These are phyloP conservation scores for Danaus melanippus DNA, from an alignment of 1,140 invertebrate species.

Conservation along the genomic window DNA sequence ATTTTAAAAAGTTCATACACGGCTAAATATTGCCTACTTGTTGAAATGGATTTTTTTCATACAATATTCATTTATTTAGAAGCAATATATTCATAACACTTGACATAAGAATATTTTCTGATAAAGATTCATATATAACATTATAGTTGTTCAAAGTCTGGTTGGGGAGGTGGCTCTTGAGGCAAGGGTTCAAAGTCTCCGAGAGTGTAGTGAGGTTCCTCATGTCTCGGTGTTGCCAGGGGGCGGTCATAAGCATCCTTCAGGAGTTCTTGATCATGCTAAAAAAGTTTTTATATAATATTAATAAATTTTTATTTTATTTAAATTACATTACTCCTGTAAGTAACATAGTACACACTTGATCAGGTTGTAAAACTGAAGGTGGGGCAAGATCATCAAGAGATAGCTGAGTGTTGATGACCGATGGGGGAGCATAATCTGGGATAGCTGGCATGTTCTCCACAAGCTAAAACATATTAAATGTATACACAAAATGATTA, in stretches of 20 bases:
- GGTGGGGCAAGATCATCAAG: constrained; percentile 66
- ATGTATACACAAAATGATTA: background rate
- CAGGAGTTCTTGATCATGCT: constrained; percentile 62
- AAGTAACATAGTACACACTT: constrained; percentile 29
- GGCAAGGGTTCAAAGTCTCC: constrained; percentile 68
- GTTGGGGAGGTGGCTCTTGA: constrained; percentile 65
- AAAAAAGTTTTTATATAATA: background rate
- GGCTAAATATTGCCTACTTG: too few species aligned
- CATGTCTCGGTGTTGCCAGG: constrained; percentile 61
- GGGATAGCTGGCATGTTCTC: constrained; percentile 39
- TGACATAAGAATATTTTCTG: too few species aligned
- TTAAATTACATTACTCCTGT: background rate
- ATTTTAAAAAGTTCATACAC: too few species aligned
- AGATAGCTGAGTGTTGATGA: constrained; percentile 66
- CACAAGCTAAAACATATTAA: constrained; percentile 23
- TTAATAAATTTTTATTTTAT: background rate
- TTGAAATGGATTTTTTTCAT: too few species aligned
- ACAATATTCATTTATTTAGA: too few species aligned
- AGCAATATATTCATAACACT: too few species aligned
- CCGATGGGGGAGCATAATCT: constrained; percentile 61
- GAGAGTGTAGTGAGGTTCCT: constrained; percentile 54
- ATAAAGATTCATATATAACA: background rate
- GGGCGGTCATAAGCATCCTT: constrained; percentile 63
- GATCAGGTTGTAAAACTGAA: constrained; percentile 59
- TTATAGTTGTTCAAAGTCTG: constrained; percentile 69